phyloP scores from a whole-genome alignment of 2,113 vertebrate genomes.

The Coptodon bakossiorum region DNA sequence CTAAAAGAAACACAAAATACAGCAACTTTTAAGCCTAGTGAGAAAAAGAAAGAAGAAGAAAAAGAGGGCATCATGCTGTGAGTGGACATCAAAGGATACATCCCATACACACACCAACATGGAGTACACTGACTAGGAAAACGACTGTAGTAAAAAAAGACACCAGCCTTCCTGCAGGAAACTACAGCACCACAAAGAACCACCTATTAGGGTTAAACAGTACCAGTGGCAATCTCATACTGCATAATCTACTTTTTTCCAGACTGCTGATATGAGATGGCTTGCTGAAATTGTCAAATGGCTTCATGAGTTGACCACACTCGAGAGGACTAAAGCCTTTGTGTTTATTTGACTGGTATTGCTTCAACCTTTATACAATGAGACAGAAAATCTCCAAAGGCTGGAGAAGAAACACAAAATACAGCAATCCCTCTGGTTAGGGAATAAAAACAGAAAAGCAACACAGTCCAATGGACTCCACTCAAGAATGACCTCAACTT shows the following conservation, averaged over 20 bases:
- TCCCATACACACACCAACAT: constrained; percentile 62
- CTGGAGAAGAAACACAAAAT: constrained; percentile 52
- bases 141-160: constrained; percentile 8
- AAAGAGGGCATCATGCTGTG: constrained; percentile 56
- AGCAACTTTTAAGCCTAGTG: constrained; percentile 37
- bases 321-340: constrained; percentile 21
- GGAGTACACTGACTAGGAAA: constrained; percentile 41
- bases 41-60: constrained; percentile 26
- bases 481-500: constrained; percentile 53
- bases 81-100: constrained; percentile 59
- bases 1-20: constrained; percentile 19
- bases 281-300: constrained; percentile 41
- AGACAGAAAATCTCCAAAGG: constrained; percentile 43
- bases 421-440: constrained; percentile 24
- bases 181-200: constrained; percentile 49
- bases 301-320: constrained; percentile 46
- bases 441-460: constrained; percentile 52
- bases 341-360: constrained; percentile 66
- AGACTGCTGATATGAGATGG: constrained; percentile 33
- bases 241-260: constrained; percentile 1
- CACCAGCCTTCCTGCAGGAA: constrained; percentile 29
- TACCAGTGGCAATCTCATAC: constrained; percentile 60
- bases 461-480: constrained; percentile 65
- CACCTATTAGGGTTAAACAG: constrained; percentile 64
- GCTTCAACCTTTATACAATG: constrained; percentile 59